These are phyloP conservation scores for Lagria hirta DNA, from an alignment of 2,888 invertebrate species.

Conservation along the genomic window DNA sequence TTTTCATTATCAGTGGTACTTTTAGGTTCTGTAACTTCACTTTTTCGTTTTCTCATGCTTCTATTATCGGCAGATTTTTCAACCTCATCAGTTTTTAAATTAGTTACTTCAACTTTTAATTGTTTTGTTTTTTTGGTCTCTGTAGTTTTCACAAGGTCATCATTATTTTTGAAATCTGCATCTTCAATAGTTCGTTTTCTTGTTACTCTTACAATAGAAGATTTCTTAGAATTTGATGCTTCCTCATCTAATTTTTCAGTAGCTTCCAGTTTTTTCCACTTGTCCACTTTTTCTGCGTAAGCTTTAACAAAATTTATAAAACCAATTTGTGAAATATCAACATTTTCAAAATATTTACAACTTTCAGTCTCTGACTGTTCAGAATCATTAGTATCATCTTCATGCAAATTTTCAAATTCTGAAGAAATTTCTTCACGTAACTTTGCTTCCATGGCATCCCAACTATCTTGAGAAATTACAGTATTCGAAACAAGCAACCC, in stretches of 20 bases:
- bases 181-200: slow-evolving; percentile 12
- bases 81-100: no score
- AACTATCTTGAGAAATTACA: slow-evolving; percentile 49
- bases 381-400: slow-evolving; percentile 15
- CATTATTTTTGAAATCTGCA: slow-evolving; percentile 13
- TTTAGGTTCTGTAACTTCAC: no score
- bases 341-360: slow-evolving; percentile 29
- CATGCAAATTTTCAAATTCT: slow-evolving; percentile 26
- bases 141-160: slow-evolving; percentile 1
- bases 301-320: slow-evolving; percentile 15
- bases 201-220: no score
- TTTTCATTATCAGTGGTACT: no score
- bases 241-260: slow-evolving; percentile 1
- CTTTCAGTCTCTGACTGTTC: no score
- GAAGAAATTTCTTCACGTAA: slow-evolving; percentile 42
- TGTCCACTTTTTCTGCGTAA: neutral
- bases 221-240: no score
- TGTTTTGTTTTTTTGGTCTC: no score
- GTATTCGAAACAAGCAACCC: slow-evolving; percentile 31
- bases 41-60: no score
- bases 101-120: no score
- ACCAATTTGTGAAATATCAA: slow-evolving; percentile 8
- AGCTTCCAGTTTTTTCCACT: slow-evolving; percentile 1
- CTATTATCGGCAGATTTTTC: no score
- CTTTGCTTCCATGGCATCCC: slow-evolving; percentile 51